These are phyloP conservation scores for Pteronura brasiliensis DNA, from an alignment of 2,113 vertebrate genomes.

Conservation along the genomic window DNA sequence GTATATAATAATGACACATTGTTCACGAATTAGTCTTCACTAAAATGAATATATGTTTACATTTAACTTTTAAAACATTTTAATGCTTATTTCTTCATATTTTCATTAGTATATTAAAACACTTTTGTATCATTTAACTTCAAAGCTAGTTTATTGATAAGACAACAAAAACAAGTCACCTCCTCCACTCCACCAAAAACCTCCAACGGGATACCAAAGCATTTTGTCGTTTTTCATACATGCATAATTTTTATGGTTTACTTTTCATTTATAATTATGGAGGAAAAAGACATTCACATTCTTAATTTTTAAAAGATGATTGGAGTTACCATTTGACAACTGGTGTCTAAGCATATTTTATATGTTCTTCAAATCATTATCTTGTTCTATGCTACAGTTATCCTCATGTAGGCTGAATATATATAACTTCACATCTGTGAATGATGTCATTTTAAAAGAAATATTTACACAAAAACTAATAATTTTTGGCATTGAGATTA, in stretches of 20 bases:
- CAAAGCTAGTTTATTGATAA: not conserved
- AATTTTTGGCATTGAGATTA: not conserved
- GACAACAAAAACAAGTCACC: not conserved
- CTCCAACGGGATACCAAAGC: not conserved
- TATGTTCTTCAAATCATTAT: not conserved
- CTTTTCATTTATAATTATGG: slow-evolving; percentile 15
- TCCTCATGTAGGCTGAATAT: not conserved
- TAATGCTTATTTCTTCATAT: not conserved
- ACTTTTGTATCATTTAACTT: not conserved
- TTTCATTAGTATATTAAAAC: slow-evolving; percentile 33
- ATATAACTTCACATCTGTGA: not conserved
- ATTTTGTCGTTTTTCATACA: not conserved
- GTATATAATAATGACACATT: not conserved
- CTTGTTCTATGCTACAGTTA: not conserved
- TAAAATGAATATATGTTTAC: slow-evolving; percentile 23
- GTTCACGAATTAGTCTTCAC: slow-evolving; percentile 29
- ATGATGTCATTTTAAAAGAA: not conserved
- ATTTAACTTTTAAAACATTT: slow-evolving; percentile 14
- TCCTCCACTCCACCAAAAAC: not conserved
- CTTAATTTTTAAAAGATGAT: not conserved
- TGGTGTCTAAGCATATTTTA: not conserved
- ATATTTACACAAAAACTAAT: not conserved
- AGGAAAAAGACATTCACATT: not conserved
- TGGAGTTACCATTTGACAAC: not conserved
- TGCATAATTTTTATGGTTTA: not conserved